These are phyloP conservation scores for Drosophila arizonae DNA, from an alignment of 1,140 invertebrate species.

Conservation along the genomic window DNA sequence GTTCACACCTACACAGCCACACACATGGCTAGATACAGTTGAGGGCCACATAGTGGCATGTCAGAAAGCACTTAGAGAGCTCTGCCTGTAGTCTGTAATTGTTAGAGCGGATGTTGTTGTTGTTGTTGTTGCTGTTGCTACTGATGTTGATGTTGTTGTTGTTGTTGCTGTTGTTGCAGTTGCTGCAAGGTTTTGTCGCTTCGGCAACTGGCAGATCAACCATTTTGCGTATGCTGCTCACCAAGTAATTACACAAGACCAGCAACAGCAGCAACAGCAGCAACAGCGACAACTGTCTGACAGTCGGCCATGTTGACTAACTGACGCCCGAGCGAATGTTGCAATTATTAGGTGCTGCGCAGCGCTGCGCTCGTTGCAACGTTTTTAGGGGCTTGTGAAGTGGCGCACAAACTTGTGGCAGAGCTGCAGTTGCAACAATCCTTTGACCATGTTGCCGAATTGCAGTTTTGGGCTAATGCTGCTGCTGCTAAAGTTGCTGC, in stretches of 20 bases:
- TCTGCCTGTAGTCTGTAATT: constrained; percentile 37
- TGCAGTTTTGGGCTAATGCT: constrained; percentile 48
- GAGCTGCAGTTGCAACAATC: constrained; percentile 43
- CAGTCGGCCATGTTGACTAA: constrained; percentile 34
- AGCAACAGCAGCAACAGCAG: constrained; percentile 20
- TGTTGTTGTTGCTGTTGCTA: constrained; percentile 28
- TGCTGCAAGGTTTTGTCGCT: constrained; percentile 37
- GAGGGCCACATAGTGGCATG: constrained; percentile 62
- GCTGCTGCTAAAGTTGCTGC: constrained; percentile 11
- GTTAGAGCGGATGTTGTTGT: constrained; percentile 23
- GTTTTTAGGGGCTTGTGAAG: constrained; percentile 51
- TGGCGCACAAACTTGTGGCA: constrained; percentile 13
- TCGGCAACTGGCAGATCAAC: constrained; percentile 63
- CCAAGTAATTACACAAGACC: constrained; percentile 74
- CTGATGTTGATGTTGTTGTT: not conserved
- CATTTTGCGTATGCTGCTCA: constrained; percentile 71
- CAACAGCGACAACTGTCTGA: not conserved
- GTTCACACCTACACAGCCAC: constrained; percentile 64
- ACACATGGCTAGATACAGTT: constrained; percentile 37
- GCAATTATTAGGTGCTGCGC: constrained; percentile 32
- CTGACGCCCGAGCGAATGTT: constrained; percentile 25
- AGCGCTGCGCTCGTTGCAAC: constrained; percentile 14
- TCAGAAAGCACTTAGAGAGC: constrained; percentile 74
- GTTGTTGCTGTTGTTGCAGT: constrained; percentile 7
- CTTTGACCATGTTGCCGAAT: constrained; percentile 59